Evolutionary conservation across 2,888 invertebrate species (phyloP).

Genomic region (Pterobdella sp.): DNA sequence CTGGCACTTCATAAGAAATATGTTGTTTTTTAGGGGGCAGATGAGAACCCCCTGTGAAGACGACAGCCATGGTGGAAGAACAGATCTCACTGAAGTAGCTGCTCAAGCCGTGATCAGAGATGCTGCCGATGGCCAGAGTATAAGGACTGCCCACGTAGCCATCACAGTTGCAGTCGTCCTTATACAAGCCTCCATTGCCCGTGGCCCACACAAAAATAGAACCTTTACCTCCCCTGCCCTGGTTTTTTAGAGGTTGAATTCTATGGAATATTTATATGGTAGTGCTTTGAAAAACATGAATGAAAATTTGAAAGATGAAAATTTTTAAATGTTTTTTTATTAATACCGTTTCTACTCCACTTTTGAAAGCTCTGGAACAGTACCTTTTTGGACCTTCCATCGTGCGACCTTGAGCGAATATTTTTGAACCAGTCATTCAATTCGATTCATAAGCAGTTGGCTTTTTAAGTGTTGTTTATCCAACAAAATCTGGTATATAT

Average conservation of each 20-base stretch:
- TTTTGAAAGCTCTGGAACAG: conserved; percentile 65
- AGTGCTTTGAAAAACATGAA: not conserved
- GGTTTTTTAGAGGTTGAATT: not conserved
- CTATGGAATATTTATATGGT: not conserved
- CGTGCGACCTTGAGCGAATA: conserved; percentile 56
- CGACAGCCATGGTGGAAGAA: conserved; percentile 44
- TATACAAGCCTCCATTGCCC: conserved; percentile 47
- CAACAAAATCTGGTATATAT: too few relatives aligned
- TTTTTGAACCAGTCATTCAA: too few relatives aligned
- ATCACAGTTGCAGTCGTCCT: conserved; percentile 47
- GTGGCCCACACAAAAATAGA: conserved; percentile 49
- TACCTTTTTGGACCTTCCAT: conserved; percentile 77
- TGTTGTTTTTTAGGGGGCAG: too few relatives aligned
- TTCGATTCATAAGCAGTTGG: too few relatives aligned
- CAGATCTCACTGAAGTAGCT: conserved; percentile 48
- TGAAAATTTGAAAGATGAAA: not conserved
- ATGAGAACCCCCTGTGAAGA: conserved; percentile 37
- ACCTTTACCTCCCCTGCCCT: conserved; percentile 44
- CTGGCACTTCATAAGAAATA: too few relatives aligned
- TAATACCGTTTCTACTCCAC: conserved; percentile 61
- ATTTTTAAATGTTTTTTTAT: not conserved
- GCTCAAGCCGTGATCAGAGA: conserved; percentile 40
- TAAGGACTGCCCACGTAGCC: conserved; percentile 47
- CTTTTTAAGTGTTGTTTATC: too few relatives aligned
- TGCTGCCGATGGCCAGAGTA: conserved; percentile 45